A percentile compares a stretch with the other conserved stretches of the same genome.
These are phyloP conservation scores for Drosophila mettleri DNA, from an alignment of 2,888 invertebrate genomes.

Conservation along the genomic window DNA sequence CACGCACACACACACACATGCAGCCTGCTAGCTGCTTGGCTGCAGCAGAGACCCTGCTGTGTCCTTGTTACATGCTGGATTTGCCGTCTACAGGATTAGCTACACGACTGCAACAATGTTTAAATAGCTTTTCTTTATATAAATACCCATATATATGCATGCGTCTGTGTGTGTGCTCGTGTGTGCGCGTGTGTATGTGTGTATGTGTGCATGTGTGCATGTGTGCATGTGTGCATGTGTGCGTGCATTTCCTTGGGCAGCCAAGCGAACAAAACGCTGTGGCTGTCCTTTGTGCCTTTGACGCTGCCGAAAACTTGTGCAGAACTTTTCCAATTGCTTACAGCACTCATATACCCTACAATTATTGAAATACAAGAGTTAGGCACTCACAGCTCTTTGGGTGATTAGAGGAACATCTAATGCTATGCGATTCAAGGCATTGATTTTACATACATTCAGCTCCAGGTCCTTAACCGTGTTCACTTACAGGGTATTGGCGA, in stretches of 20 bases:
- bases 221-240: background rate
- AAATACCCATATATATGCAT: background rate
- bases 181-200: background rate
- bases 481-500: background rate
- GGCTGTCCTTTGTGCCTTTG: slow-evolving; percentile 4
- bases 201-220: background rate
- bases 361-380: background rate
- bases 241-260: slow-evolving; percentile 1
- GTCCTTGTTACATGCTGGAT: slow-evolving; percentile 10
- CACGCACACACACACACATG: background rate
- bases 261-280: slow-evolving; percentile 6
- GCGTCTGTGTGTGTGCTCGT: background rate
- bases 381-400: background rate
- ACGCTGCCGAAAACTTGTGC: slow-evolving; percentile 1
- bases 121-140: slow-evolving; percentile 8
- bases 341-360: background rate
- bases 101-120: slow-evolving; percentile 6
- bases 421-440: too few relatives aligned
- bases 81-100: slow-evolving; percentile 12
- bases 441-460: too few relatives aligned
- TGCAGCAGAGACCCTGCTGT: background rate
- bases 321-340: slow-evolving; percentile 3
- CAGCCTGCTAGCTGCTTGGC: slow-evolving; percentile 2
- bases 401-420: too few relatives aligned
- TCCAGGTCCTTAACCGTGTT: background rate